These are phyloP conservation scores for Xylota sylvarum DNA, from an alignment of 2,888 invertebrate species.

Conservation along the genomic window DNA sequence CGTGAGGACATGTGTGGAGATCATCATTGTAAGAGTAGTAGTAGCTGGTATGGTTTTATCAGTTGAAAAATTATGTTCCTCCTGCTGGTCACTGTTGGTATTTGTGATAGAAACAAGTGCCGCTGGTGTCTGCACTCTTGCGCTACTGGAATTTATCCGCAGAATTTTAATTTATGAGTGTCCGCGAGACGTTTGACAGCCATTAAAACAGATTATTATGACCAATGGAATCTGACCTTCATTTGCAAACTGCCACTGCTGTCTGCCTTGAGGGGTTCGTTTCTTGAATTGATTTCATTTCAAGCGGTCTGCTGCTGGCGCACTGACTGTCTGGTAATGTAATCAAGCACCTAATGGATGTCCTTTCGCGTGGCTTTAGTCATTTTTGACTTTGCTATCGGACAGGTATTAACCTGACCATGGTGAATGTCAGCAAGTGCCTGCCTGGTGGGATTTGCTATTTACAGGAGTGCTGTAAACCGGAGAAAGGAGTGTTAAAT, in stretches of 20 bases:
- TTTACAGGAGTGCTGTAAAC: slow-evolving; percentile 19
- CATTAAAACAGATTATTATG: slow-evolving; percentile 75
- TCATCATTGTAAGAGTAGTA: slow-evolving; percentile 46
- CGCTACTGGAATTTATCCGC: slow-evolving; percentile 71
- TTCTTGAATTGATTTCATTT: slow-evolving; percentile 41
- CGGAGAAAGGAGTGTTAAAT: slow-evolving; percentile 59
- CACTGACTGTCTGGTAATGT: slow-evolving; percentile 19
- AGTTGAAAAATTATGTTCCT: slow-evolving; percentile 67
- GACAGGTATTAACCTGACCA: slow-evolving; percentile 62
- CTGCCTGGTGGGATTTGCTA: slow-evolving; percentile 44
- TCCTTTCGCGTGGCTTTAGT: slow-evolving; percentile 69
- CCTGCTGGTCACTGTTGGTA: slow-evolving; percentile 46
- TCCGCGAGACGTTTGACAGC: slow-evolving; percentile 72
- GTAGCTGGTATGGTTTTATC: slow-evolving; percentile 47
- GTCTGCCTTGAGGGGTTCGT: slow-evolving; percentile 28
- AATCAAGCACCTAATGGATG: slow-evolving; percentile 70
- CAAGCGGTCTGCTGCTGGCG: neutral
- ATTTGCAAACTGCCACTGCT: slow-evolving; percentile 32
- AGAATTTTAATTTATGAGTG: slow-evolving; percentile 68
- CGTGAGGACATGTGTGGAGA: slow-evolving; percentile 54
- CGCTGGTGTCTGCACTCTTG: slow-evolving; percentile 37
- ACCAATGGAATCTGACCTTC: slow-evolving; percentile 74
- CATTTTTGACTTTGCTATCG: slow-evolving; percentile 66
- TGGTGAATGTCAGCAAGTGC: slow-evolving; percentile 70
- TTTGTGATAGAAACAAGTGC: slow-evolving; percentile 70